These are phyloP conservation scores for Drosophila algonquin DNA, from an alignment of 2,888 invertebrate genomes.

Conservation along the genomic window DNA sequence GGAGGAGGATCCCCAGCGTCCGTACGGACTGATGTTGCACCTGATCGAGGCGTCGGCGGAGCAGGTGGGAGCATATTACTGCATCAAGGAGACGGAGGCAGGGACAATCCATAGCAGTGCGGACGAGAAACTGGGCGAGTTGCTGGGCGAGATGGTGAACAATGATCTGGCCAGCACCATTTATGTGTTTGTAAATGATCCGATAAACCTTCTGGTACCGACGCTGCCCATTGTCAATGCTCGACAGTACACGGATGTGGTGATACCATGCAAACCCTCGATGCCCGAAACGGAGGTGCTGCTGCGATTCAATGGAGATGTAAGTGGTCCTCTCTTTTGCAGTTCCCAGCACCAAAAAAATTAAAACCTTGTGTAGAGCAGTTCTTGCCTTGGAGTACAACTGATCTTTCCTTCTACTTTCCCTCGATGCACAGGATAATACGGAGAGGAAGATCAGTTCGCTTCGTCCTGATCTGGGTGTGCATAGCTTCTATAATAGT, in stretches of 20 bases:
- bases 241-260: constrained; percentile 83
- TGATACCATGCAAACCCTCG: constrained; percentile 88
- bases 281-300: constrained; percentile 86
- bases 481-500: constrained; percentile 56
- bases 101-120: not conserved
- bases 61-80: constrained; percentile 86
- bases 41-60: constrained; percentile 84
- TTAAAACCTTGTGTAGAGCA: no score
- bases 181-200: constrained; percentile 86
- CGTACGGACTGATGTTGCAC: constrained; percentile 84
- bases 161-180: constrained; percentile 83
- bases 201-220: constrained; percentile 84
- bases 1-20: constrained; percentile 60
- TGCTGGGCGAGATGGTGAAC: constrained; percentile 79
- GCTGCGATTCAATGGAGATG: constrained; percentile 83
- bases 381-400: not conserved
- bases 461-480: constrained; percentile 48
- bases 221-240: constrained; percentile 79
- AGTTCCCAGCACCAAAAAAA: not conserved
- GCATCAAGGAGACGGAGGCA: constrained; percentile 83
- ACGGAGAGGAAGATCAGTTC: constrained; percentile 58
- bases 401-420: constrained; percentile 2
- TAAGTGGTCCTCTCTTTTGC: constrained; percentile 60
- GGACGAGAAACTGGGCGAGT: constrained; percentile 65
- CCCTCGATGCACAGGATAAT: constrained; percentile 11